Evolutionary conservation across 2,113 vertebrate species (phyloP).

Genomic region (Eulacestoma nigropectus): DNA sequence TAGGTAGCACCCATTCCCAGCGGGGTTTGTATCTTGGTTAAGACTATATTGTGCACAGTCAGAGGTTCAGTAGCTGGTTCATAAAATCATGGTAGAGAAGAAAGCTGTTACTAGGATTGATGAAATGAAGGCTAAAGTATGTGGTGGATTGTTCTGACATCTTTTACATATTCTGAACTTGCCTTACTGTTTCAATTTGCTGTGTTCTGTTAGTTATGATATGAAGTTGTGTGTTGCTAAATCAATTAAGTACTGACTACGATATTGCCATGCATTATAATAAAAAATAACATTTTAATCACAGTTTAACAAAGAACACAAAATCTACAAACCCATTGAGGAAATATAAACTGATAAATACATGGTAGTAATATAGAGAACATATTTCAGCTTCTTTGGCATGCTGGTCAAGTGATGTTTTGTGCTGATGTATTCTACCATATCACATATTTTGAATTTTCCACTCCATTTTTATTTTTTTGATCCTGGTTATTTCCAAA

Average conservation of each 20-base stretch:
- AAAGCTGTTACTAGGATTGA: not conserved
- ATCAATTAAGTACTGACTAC: not conserved
- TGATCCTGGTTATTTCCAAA: not conserved
- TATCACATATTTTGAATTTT: not conserved
- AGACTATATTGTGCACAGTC: not conserved
- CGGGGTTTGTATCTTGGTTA: not conserved
- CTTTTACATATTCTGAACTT: not conserved
- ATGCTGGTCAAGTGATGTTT: not conserved
- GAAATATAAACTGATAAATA: not conserved
- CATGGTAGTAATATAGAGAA: not conserved
- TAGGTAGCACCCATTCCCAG: not conserved
- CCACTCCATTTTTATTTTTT: not conserved
- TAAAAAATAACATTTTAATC: not conserved
- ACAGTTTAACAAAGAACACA: not conserved
- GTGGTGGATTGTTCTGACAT: not conserved
- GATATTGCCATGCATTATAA: not conserved
- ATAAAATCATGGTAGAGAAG: not conserved
- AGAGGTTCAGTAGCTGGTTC: not conserved
- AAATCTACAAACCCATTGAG: not conserved
- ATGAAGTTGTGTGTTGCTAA: not conserved
- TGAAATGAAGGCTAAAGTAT: not conserved
- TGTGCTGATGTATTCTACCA: not conserved
- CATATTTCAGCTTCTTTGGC: not conserved
- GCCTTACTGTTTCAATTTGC: not conserved
- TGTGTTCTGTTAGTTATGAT: not conserved